Conservation (phyloP, 2,888 invertebrate genomes). For the Mellilla xanthometata region DNA sequence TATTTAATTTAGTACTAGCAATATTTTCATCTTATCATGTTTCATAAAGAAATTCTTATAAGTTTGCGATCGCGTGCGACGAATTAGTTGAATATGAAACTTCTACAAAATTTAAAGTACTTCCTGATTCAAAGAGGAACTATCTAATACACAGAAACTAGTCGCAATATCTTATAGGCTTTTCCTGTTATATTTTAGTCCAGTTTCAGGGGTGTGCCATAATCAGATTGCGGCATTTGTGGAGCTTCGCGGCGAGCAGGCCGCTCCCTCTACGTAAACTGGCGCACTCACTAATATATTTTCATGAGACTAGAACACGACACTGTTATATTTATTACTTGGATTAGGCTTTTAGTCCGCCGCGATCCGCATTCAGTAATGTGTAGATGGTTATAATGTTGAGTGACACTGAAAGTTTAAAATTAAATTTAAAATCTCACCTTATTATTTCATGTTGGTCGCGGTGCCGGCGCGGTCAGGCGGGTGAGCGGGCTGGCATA, state of each 20-base stretch:
- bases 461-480: conserved; percentile 48
- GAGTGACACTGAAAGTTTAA: conserved; percentile 10
- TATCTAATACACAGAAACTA: too few relatives aligned
- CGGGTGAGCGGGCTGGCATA: conserved; percentile 52
- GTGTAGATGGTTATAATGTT: conserved; percentile 1
- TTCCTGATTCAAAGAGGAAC: too few relatives aligned
- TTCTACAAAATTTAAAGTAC: too few relatives aligned
- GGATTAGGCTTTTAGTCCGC: too few relatives aligned
- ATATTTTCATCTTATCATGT: too few relatives aligned
- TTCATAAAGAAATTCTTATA: too few relatives aligned
- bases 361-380: conserved; percentile 8
- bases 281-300: conserved; percentile 22
- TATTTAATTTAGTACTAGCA: too few relatives aligned
- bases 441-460: conserved; percentile 78
- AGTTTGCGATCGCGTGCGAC: too few relatives aligned
- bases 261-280: conserved; percentile 64
- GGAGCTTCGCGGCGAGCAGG: conserved; percentile 68
- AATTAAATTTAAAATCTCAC: conserved; percentile 43
- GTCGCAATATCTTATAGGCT: neutral
- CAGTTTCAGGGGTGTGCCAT: conserved; percentile 69
- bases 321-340: conserved; percentile 16
- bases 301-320: conserved; percentile 29
- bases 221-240: conserved; percentile 80
- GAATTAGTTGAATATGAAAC: too few relatives aligned
- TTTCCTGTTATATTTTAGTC: conserved; percentile 26